Conservation (phyloP, 1,140 invertebrate genomes). For the Drosophila micromelanica region DNA sequence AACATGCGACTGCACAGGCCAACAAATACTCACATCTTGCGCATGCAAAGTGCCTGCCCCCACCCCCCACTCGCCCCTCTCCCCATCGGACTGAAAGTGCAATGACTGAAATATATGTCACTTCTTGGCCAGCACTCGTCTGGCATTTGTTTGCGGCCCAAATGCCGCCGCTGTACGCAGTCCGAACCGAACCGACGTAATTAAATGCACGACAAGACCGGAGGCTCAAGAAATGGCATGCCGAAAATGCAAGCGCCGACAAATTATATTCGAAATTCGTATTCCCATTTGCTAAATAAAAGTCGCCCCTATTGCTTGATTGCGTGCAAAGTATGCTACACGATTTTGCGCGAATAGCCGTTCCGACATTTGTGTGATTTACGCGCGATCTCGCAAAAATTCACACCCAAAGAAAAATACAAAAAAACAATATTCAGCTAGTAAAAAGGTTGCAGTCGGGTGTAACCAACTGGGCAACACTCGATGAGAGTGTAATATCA, state of each 20-base stretch:
- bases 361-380: constrained; percentile 73
- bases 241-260: constrained; percentile 54
- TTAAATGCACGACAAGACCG: constrained; percentile 55
- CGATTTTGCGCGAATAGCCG: constrained; percentile 58
- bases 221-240: constrained; percentile 40
- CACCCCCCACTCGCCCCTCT: too few species aligned
- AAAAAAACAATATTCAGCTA: constrained; percentile 15
- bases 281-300: constrained; percentile 37
- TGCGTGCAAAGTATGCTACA: constrained; percentile 49
- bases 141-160: constrained; percentile 4
- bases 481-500: too few species aligned
- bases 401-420: constrained; percentile 10
- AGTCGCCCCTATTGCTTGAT: constrained; percentile 48
- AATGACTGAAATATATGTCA: constrained; percentile 56
- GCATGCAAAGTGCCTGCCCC: constrained; percentile 20
- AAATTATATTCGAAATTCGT: constrained; percentile 55
- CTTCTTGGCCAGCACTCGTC: constrained; percentile 17
- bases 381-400: constrained; percentile 62
- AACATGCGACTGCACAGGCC: constrained; percentile 42
- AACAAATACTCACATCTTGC: constrained; percentile 21
- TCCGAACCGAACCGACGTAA: constrained; percentile 35
- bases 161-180: constrained; percentile 5
- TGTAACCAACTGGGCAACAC: too few species aligned
- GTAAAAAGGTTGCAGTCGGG: neutral
- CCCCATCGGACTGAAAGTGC: constrained; percentile 20